Base-by-base conservation (phyloP, 2,797 vertebrate species). In the Sparidentex hasta region DNA sequence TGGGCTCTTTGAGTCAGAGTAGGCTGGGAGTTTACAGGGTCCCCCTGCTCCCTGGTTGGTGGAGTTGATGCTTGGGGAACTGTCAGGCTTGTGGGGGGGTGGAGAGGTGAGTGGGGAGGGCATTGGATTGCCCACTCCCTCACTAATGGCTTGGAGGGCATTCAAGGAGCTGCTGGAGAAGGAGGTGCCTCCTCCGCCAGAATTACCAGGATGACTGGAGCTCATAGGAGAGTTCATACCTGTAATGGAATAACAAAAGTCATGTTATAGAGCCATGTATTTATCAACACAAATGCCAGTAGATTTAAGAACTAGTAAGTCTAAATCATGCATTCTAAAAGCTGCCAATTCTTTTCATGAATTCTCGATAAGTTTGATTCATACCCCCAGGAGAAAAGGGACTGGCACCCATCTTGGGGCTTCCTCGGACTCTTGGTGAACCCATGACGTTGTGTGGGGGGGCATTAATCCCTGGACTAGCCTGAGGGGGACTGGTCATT, bases 151-250 rank as follows among this genome's bases (percentile, higher is more conserved):
- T 92, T 99, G 98, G 68, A 99, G 96, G 80, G 98, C 98, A 71
- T 98, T 99, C 65, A 99, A 95, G 9, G 98, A 99, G 90, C 97
- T 99, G 93, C 98, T 99, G 68, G 98, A 99, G 89, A 98, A 99
- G 74, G 91, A 96, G 89, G 93, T 93, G 64, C 95, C 84, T 38
- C 93, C 91, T 20, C 94, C 90, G 20, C 96, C 97, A 52, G 86
- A 81, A 77, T 95, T 87, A 18, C 93, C 85, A 52, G 92, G 95
- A 81, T 96, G 94, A 69, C 94, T 91, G 64, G 97, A 95, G 82
- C 96, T 97, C 96, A 99, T 96, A 11, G 98, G 97, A 57, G 98
- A 99, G 76, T 97, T 97, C 89, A 98, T 93, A 79, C 97, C 98
- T 99, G 88, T 25, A 80, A 66, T 75, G 0, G 7, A 84, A 81